A percentile compares a stretch with the other conserved stretches of the same genome.
phyloP scores from a whole-genome alignment of 2,888 invertebrate species.

The Lasioglossum vierecki region DNA sequence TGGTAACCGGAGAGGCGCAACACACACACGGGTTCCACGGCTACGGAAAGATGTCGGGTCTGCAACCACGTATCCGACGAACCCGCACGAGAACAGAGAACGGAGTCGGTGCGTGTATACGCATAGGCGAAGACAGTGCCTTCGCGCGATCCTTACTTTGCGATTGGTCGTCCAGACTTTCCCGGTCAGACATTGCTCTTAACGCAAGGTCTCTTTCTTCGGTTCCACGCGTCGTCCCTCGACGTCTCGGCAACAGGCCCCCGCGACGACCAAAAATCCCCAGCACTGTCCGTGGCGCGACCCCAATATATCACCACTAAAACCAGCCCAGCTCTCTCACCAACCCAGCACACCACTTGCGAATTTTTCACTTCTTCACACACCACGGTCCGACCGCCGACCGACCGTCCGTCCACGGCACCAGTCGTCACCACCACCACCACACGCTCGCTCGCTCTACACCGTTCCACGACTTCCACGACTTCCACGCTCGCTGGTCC shows the following conservation, averaged over 20 bases:
- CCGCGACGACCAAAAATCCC: constrained; percentile 59
- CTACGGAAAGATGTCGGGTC: constrained; percentile 68
- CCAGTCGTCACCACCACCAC: constrained; percentile 77
- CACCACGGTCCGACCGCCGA: constrained; percentile 74
- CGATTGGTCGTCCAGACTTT: constrained; percentile 83
- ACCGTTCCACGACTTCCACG: constrained; percentile 57
- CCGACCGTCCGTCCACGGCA: constrained; percentile 79
- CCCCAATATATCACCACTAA: constrained; percentile 64
- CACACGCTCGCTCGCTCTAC: constrained; percentile 68
- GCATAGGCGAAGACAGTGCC: not conserved
- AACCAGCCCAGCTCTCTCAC: constrained; percentile 61
- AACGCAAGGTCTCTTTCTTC: constrained; percentile 67
- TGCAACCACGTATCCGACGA: constrained; percentile 28
- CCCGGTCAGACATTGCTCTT: constrained; percentile 83
- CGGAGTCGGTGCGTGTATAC: not conserved
- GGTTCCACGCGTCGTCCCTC: constrained; percentile 67
- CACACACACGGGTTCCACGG: constrained; percentile 61
- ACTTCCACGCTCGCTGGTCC: constrained; percentile 66
- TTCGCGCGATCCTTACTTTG: constrained; percentile 79
- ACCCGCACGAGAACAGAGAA: not conserved
- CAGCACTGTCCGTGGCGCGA: constrained; percentile 67
- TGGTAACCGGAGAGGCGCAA: constrained; percentile 56
- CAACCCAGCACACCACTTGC: constrained; percentile 73
- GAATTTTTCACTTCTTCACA: constrained; percentile 73
- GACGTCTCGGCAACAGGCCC: constrained; percentile 62